Base-by-base conservation (phyloP, 2,797 vertebrate genomes). In the Takifugu ocellatus region DNA sequence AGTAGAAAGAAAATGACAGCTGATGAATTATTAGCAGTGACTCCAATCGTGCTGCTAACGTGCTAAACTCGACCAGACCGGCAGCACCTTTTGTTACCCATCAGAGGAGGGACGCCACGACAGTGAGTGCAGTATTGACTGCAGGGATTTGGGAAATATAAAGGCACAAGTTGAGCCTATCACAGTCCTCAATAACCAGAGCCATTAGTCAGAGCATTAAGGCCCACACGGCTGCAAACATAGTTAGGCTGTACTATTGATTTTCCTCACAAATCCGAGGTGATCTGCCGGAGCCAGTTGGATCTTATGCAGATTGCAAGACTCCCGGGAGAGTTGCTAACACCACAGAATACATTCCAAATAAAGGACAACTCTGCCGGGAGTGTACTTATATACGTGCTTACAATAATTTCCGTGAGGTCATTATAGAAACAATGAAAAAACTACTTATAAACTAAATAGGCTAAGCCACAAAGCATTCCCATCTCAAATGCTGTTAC, bases 221-320 rank as follows among this genome's bases (percentile, higher is more conserved):
- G 59, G 64, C 61, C 69, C 74, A 78, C 66, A 70, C 75, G 63
- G 72, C 72, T 66, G 60, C 73, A 70, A 67, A 66, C 73, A 62
- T 58, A 63, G 66, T 63, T 61, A 50, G 72, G 50, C 75, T 84
- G 67, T 54, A 48, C 57, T 84, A 89, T 88, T 79, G 85, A 89
- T 88, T 85, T 33, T 83, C 59, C 68, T 78, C 71, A 74, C 82
- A 85, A 84, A 88, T 83, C 77, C 57, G 47, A 76, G 71, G 79
- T 82, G 79, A 88, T 85, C 85, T 84, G 80, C 80, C 70, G 72
- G 73, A 84, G 74, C 50, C 56, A 57, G 74, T 77, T 56, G 2
- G 74, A 73, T 78, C 69, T 74, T 67, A 66, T 69, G 74, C 70
- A 82, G 77, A 86, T 86, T 84, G 83, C 69, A 81, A 63, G 63